These are phyloP conservation scores for Rhingia campestris DNA, from an alignment of 2,888 invertebrate species.

Conservation along the genomic window DNA sequence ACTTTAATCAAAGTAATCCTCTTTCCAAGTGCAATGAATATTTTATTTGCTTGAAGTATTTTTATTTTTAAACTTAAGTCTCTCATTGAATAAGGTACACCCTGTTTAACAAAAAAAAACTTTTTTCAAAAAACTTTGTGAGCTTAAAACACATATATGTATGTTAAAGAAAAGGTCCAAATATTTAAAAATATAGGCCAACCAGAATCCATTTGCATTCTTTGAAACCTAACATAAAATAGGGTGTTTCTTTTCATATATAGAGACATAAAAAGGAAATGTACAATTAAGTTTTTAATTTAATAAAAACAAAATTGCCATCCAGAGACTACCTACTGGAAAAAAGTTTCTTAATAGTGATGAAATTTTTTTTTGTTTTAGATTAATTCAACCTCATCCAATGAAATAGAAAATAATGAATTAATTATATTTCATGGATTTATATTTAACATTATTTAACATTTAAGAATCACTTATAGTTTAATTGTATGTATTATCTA, in stretches of 20 bases:
- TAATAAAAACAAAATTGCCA: slow-evolving; percentile 17
- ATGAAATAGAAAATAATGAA: background rate
- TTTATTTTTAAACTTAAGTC: slow-evolving; percentile 2
- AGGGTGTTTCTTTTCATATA: background rate
- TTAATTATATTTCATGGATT: slow-evolving; percentile 1
- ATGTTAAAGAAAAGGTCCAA: too few relatives aligned
- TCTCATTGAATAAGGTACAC: background rate
- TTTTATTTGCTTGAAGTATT: slow-evolving; percentile 2
- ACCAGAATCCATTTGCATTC: too few relatives aligned
- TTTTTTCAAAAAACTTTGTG: too few relatives aligned
- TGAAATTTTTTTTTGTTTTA: slow-evolving; percentile 20
- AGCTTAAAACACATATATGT: too few relatives aligned
- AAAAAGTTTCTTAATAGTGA: slow-evolving; percentile 16
- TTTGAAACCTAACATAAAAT: background rate
- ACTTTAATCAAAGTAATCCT: slow-evolving; percentile 13
- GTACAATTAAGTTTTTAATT: slow-evolving; percentile 23
- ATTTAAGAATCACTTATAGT: slow-evolving; percentile 6
- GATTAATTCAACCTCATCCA: background rate
- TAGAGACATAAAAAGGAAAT: background rate
- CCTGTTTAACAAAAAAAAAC: background rate
- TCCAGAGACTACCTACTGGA: slow-evolving; percentile 36
- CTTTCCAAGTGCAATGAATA: slow-evolving; percentile 11
- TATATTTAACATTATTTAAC: background rate
- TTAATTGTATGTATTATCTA: slow-evolving; percentile 22
- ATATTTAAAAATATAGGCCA: too few relatives aligned